These are phyloP conservation scores for Porites lobata DNA, from an alignment of 92 coral and sea anemone species.

Conservation along the genomic window DNA sequence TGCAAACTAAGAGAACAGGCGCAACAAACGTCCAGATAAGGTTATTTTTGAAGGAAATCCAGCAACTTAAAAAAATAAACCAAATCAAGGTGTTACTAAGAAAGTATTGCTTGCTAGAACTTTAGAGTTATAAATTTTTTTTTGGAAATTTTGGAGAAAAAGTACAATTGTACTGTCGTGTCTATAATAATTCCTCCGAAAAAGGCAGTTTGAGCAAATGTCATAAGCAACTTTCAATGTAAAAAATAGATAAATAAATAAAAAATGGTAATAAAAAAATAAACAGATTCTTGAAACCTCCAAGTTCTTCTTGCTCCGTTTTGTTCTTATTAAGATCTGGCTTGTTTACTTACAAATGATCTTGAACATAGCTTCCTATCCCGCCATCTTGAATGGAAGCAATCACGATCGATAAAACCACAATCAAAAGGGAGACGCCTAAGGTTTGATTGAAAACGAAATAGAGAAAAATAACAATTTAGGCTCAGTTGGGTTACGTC, in stretches of 20 bases:
- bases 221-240: no score
- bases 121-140: no score
- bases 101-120: no score
- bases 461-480: background rate
- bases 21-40: slow-evolving; percentile 75
- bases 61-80: slow-evolving; percentile 54
- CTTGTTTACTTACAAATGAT: slow-evolving; percentile 73
- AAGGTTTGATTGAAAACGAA: background rate
- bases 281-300: no score
- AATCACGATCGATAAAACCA: slow-evolving; percentile 48
- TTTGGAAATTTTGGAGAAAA: no score
- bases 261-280: no score
- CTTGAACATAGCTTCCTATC: slow-evolving; percentile 60
- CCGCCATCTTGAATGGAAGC: slow-evolving; percentile 69
- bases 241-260: background rate
- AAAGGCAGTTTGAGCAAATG: no score
- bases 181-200: no score
- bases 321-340: no score
- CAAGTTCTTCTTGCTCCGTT: no score
- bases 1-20: slow-evolving; percentile 67
- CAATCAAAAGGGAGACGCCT: slow-evolving; percentile 74
- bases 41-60: slow-evolving; percentile 69
- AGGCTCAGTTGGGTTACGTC: background rate
- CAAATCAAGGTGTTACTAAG: background rate
- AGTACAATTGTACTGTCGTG: no score